Percentiles rank a stretch among this genome's conserved stretches.
Conservation (phyloP, 2,888 invertebrate genomes). For the Strigamia crassipes region DNA sequence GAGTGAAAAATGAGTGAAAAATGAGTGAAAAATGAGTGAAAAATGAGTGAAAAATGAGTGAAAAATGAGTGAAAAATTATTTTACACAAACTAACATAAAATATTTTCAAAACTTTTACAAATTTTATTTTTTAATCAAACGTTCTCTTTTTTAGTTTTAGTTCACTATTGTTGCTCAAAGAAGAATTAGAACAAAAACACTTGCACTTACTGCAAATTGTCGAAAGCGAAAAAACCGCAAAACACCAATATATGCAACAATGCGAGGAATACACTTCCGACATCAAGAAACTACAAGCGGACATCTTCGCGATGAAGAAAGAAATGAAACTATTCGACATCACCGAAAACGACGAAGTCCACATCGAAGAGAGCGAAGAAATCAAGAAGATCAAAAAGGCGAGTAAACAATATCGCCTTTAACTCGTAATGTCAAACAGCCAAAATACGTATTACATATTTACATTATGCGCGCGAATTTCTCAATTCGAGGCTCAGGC, state of each 20-base stretch:
- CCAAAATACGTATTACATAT: neutral
- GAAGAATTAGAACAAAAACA: slow-evolving; percentile 92
- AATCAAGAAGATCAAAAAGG: slow-evolving; percentile 80
- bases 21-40: too few species aligned
- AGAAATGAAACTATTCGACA: slow-evolving; percentile 69
- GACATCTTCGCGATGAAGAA: slow-evolving; percentile 79
- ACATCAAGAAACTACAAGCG: slow-evolving; percentile 83
- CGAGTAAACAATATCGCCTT: slow-evolving; percentile 50
- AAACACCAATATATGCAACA: slow-evolving; percentile 93
- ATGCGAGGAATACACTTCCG: slow-evolving; percentile 84
- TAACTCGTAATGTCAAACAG: neutral
- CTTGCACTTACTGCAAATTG: slow-evolving; percentile 79
- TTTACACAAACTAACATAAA: too few species aligned
- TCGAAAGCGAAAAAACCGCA: slow-evolving; percentile 88
- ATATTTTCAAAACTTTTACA: too few species aligned
- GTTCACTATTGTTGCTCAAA: slow-evolving; percentile 83
- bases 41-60: neutral
- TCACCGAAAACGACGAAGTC: slow-evolving; percentile 44
- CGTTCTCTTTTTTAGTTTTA: slow-evolving; percentile 73
- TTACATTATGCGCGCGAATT: neutral
- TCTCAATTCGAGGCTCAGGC: too few species aligned
- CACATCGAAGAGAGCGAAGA: slow-evolving; percentile 68
- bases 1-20: too few species aligned
- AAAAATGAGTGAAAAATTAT: too few species aligned
- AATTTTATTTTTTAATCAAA: too few species aligned